A percentile compares a stretch with the other conserved stretches of the same genome.
Evolutionary conservation across 2,797 vertebrate genomes (phyloP).

Genomic region (Picus viridis): DNA sequence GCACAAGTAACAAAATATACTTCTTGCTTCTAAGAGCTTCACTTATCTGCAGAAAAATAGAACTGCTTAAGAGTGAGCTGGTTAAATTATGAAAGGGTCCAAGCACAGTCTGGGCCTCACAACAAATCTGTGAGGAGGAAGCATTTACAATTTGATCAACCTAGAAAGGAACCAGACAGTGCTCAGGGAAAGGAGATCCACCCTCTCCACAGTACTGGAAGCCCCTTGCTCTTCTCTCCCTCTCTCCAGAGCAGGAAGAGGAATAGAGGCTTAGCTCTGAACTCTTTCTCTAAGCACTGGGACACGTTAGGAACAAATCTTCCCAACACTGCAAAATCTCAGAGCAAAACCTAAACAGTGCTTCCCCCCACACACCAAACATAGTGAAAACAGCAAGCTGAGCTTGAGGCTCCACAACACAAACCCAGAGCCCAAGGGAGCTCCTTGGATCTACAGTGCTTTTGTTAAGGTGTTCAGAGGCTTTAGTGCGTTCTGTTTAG

Average conservation of each 20-base stretch:
- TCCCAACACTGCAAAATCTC: conserved; percentile 18
- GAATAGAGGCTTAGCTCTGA: neutral
- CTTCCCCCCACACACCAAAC: neutral
- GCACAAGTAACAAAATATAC: conserved; percentile 59
- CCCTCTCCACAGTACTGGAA: neutral
- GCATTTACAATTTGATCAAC: conserved; percentile 3
- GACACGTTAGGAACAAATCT: neutral
- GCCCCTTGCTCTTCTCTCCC: neutral
- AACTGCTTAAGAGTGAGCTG: conserved; percentile 25
- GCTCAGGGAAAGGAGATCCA: neutral
- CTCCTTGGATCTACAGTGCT: conserved; percentile 34
- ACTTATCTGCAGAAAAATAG: conserved; percentile 60
- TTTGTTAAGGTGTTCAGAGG: conserved; percentile 44
- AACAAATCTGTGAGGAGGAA: neutral
- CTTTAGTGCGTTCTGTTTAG: conserved; percentile 57
- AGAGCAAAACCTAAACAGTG: neutral
- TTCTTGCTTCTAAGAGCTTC: conserved; percentile 48
- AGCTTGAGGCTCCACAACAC: conserved; percentile 45
- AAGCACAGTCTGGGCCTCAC: neutral
- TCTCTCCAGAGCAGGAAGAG: neutral
- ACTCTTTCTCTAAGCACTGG: neutral
- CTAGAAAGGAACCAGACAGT: neutral
- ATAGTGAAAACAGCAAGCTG: conserved; percentile 8
- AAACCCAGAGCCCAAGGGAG: conserved; percentile 1
- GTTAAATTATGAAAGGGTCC: neutral